Conservation (phyloP, 2,888 invertebrate genomes). For the Ethmia dodecea region DNA sequence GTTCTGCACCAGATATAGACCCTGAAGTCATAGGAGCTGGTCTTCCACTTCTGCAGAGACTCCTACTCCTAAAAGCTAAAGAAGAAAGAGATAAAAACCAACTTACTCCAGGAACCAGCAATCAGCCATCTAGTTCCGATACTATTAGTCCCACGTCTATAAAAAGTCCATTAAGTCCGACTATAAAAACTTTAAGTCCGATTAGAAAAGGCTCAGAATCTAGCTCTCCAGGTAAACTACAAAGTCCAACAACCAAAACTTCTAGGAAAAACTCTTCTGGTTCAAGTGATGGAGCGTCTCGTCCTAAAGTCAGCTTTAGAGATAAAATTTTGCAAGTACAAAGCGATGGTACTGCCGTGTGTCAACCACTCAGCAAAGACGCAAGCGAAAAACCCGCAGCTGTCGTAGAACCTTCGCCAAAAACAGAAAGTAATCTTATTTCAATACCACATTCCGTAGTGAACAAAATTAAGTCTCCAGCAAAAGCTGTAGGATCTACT, state of each 20-base stretch:
- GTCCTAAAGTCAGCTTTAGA: slow-evolving; percentile 80
- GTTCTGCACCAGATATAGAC: slow-evolving; percentile 75
- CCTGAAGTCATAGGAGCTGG: slow-evolving; percentile 83
- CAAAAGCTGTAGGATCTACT: slow-evolving; percentile 64
- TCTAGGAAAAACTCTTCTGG: slow-evolving; percentile 70
- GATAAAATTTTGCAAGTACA: slow-evolving; percentile 79
- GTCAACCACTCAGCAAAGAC: slow-evolving; percentile 64
- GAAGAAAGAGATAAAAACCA: slow-evolving; percentile 80
- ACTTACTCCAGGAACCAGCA: slow-evolving; percentile 57
- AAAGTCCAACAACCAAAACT: slow-evolving; percentile 64
- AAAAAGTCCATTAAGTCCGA: slow-evolving; percentile 71
- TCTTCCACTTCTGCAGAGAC: slow-evolving; percentile 84
- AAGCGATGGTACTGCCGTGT: slow-evolving; percentile 66
- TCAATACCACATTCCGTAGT: slow-evolving; percentile 73
- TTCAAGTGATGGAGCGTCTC: slow-evolving; percentile 58
- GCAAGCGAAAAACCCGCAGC: slow-evolving; percentile 60
- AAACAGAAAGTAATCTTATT: slow-evolving; percentile 64
- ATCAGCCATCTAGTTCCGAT: slow-evolving; percentile 70
- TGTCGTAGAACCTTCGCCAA: slow-evolving; percentile 63
- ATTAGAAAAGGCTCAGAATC: slow-evolving; percentile 70
- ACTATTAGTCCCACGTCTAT: slow-evolving; percentile 71
- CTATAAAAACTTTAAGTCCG: slow-evolving; percentile 67
- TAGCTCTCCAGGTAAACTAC: slow-evolving; percentile 67
- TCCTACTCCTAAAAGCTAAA: slow-evolving; percentile 86
- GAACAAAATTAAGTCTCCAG: slow-evolving; percentile 72